Conservation (phyloP, 1,140 invertebrate species). For the Drosophila saltans region DNA sequence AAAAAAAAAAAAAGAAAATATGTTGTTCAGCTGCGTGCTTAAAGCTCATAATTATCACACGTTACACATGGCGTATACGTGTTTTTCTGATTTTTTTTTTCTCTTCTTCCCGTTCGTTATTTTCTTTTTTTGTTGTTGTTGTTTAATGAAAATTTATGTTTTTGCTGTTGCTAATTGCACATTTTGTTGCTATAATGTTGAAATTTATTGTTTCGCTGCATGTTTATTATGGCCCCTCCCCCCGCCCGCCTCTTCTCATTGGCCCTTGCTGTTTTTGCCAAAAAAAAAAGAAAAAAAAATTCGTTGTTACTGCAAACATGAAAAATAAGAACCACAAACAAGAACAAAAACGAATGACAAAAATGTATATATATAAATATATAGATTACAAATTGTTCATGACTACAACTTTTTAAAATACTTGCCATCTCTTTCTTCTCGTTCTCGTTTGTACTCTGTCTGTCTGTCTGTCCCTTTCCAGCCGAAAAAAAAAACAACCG, state of each 20-base stretch:
- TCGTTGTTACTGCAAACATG: slow-evolving; percentile 15
- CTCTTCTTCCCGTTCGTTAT: not conserved
- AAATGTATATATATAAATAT: not conserved
- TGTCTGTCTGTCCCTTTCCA: slow-evolving; percentile 28
- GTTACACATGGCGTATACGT: slow-evolving; percentile 57
- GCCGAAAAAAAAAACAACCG: slow-evolving; percentile 20
- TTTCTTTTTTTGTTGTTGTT: slow-evolving; percentile 29
- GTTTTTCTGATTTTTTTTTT: slow-evolving; percentile 25
- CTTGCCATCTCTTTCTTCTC: slow-evolving; percentile 6
- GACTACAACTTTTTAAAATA: slow-evolving; percentile 6
- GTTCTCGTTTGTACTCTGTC: not conserved
- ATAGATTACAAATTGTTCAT: not conserved
- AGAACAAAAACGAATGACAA: not conserved
- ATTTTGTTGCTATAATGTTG: slow-evolving; percentile 51
- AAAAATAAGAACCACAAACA: not conserved
- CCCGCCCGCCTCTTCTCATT: not conserved
- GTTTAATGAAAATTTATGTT: slow-evolving; percentile 70
- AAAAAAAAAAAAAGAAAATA: not conserved
- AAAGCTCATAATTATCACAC: slow-evolving; percentile 67
- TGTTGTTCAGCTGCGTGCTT: slow-evolving; percentile 50
- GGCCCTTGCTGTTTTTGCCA: slow-evolving; percentile 8
- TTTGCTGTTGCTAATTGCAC: slow-evolving; percentile 69
- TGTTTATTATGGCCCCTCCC: slow-evolving; percentile 56
- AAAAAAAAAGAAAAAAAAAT: slow-evolving; percentile 23
- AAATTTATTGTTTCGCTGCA: slow-evolving; percentile 73